These are phyloP conservation scores for Naso thynnoides DNA, from an alignment of 2,797 vertebrate species.

Conservation along the genomic window DNA sequence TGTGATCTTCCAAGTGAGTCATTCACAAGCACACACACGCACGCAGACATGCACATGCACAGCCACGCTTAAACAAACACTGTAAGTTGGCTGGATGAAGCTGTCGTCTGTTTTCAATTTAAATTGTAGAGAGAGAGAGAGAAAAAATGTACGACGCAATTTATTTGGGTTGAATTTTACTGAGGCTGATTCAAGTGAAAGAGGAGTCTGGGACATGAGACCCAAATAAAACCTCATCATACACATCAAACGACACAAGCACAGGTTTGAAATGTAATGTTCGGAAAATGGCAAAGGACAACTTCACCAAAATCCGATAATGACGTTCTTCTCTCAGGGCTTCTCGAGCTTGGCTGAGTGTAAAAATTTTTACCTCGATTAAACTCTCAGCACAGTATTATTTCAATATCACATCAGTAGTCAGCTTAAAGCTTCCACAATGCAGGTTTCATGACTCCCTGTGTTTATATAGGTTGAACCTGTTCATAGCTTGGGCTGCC, in stretches of 20 bases:
- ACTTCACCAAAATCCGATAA: conserved; percentile 20
- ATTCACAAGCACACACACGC: conserved; percentile 38
- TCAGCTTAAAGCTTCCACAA: background rate
- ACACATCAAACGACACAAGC: conserved; percentile 1
- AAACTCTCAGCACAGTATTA: conserved; percentile 16
- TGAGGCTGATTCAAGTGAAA: conserved; percentile 53
- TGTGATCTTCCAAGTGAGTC: conserved; percentile 74
- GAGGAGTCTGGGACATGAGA: conserved; percentile 45
- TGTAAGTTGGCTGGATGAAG: conserved; percentile 70
- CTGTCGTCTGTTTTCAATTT: conserved; percentile 79
- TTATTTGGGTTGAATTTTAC: conserved; percentile 72
- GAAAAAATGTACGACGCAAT: conserved; percentile 45
- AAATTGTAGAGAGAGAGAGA: conserved; percentile 30
- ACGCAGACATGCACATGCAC: conserved; percentile 13
- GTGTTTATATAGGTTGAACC: background rate
- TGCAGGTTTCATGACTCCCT: background rate
- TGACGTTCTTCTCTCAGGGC: conserved; percentile 3
- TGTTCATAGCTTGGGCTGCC: background rate
- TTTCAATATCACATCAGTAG: background rate
- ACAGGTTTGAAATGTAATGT: conserved; percentile 16
- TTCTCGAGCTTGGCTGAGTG: background rate
- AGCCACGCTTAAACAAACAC: conserved; percentile 67
- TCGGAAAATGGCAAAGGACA: conserved; percentile 35
- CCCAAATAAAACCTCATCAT: conserved; percentile 38
- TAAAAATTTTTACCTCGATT: background rate